These are phyloP conservation scores for Crypturellus tataupa DNA, from an alignment of 2,797 vertebrate genomes.

Conservation along the genomic window DNA sequence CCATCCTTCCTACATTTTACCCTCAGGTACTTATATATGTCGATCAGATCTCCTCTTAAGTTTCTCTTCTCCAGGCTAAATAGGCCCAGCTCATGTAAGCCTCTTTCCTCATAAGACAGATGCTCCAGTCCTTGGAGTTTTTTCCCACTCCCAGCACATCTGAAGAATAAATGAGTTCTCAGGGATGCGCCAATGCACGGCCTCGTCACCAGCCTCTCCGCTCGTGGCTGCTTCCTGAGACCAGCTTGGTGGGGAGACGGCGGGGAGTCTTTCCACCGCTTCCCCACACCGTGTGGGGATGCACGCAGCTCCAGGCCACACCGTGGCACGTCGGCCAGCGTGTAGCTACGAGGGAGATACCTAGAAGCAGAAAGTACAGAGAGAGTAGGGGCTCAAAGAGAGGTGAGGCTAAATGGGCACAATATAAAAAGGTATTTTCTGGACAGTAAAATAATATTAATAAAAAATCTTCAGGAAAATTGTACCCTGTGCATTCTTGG, in stretches of 20 bases:
- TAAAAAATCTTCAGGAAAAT: not conserved
- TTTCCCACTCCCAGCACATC: not conserved
- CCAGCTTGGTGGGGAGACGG: accelerated
- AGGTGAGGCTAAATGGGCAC: not conserved
- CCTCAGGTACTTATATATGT: too few relatives aligned
- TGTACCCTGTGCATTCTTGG: not conserved
- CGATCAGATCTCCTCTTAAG: too few relatives aligned
- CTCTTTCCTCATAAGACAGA: too few relatives aligned
- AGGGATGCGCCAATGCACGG: not conserved
- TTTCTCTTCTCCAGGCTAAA: too few relatives aligned
- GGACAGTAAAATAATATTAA: not conserved
- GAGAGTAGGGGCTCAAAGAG: not conserved
- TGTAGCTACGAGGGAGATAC: not conserved
- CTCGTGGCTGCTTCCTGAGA: accelerated
- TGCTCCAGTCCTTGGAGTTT: not conserved
- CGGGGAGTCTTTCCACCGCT: not conserved
- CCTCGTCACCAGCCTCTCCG: not conserved
- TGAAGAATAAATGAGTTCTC: not conserved
- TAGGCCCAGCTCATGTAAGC: too few relatives aligned
- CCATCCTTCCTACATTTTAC: too few relatives aligned
- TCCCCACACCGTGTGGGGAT: accelerated
- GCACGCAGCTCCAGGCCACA: not conserved
- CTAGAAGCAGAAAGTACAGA: not conserved
- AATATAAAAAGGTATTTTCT: not conserved
- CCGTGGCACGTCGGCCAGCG: not conserved